Evolutionary conservation across 2,888 invertebrate genomes (phyloP).

Genomic region (Dasysyrphus tricinctus): DNA sequence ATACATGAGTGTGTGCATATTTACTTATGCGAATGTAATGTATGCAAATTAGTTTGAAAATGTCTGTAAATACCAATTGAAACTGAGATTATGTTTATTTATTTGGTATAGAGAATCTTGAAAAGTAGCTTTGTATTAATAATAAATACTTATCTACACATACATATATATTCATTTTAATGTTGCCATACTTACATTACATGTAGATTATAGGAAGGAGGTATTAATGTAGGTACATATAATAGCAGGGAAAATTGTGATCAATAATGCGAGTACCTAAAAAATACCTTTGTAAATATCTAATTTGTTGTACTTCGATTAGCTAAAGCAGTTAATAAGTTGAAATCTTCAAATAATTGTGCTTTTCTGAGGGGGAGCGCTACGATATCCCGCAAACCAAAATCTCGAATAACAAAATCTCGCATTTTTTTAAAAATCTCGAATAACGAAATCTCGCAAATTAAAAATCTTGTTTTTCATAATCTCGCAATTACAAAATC

Average conservation of each 20-base stretch:
- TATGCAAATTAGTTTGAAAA: slow-evolving; percentile 67
- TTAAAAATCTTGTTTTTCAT: too few species aligned
- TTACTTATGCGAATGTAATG: slow-evolving; percentile 55
- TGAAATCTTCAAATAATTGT: not conserved
- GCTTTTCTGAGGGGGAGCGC: not conserved
- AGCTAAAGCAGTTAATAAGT: not conserved
- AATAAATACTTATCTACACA: not conserved
- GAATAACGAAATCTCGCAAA: too few species aligned
- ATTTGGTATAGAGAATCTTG: slow-evolving; percentile 26
- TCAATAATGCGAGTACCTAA: not conserved
- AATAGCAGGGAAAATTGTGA: not conserved
- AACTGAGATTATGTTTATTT: slow-evolving; percentile 63
- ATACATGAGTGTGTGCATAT: not conserved
- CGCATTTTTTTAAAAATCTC: too few species aligned
- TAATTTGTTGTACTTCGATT: not conserved
- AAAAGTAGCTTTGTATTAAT: slow-evolving; percentile 2
- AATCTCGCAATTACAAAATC: too few species aligned
- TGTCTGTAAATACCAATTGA: slow-evolving; percentile 60
- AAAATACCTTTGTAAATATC: not conserved
- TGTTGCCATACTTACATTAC: too few species aligned
- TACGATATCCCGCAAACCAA: too few species aligned
- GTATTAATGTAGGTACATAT: too few species aligned
- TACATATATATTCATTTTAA: not conserved
- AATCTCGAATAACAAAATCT: too few species aligned
- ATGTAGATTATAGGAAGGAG: not conserved